Percentiles rank a stretch among this genome's conserved stretches.
Conservation (phyloP, 2,113 vertebrate genomes). For the Trichomycterus rosablanca region DNA sequence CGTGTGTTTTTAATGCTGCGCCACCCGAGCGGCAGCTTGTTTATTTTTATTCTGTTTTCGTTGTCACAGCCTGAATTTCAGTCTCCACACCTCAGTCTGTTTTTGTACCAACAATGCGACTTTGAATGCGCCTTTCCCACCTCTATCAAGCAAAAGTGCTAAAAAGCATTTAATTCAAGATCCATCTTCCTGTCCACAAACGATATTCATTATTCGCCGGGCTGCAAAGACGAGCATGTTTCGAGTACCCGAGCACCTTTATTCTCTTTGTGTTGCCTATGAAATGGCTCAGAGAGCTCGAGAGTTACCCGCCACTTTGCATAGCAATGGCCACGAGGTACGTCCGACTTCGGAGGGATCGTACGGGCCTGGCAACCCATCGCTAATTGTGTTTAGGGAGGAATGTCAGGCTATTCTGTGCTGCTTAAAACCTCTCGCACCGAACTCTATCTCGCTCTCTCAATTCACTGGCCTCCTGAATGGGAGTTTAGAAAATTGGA, state of each 20-base stretch:
- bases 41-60: too few relatives aligned
- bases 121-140: too few relatives aligned
- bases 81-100: too few relatives aligned
- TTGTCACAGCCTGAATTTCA: too few relatives aligned
- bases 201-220: conserved; percentile 61
- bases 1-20: too few relatives aligned
- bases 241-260: conserved; percentile 12
- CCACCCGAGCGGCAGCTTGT: too few relatives aligned
- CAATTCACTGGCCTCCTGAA: conserved; percentile 64
- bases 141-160: too few relatives aligned
- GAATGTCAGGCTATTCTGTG: conserved; percentile 63
- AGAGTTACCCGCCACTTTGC: conserved; percentile 64
- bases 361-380: conserved; percentile 53
- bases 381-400: conserved; percentile 69
- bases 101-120: too few relatives aligned
- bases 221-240: conserved; percentile 55
- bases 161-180: too few relatives aligned
- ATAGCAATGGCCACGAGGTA: conserved; percentile 63
- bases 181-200: conserved; percentile 37
- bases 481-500: conserved; percentile 53
- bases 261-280: conserved; percentile 36
- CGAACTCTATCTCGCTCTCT: conserved; percentile 55
- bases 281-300: conserved; percentile 40
- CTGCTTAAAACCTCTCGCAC: conserved; percentile 55
- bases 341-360: conserved; percentile 56